These are phyloP conservation scores for Gadopsis bispinosus DNA, from an alignment of 2,797 vertebrate species.

Conservation along the genomic window DNA sequence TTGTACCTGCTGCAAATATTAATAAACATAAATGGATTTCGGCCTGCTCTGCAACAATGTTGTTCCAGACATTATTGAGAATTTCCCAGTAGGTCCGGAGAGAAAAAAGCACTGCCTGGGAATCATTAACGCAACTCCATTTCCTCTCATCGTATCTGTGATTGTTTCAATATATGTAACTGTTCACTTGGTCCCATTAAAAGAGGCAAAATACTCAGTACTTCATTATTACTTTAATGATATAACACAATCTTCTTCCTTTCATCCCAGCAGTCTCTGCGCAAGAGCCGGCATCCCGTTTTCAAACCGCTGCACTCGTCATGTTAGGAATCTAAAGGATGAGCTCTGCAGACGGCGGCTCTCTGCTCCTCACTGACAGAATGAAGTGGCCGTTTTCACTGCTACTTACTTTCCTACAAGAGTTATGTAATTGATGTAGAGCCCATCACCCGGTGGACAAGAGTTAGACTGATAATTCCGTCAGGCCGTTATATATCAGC, in stretches of 20 bases:
- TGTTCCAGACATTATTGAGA: neutral
- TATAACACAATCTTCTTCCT: slow-evolving; percentile 4
- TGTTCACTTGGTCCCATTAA: slow-evolving; percentile 12
- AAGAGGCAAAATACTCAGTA: slow-evolving; percentile 13
- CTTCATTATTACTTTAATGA: slow-evolving; percentile 18
- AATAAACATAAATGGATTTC: slow-evolving; percentile 10
- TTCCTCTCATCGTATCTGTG: neutral
- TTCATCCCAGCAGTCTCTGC: slow-evolving; percentile 4
- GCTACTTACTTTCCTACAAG: slow-evolving; percentile 34
- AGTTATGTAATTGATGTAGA: slow-evolving; percentile 42
- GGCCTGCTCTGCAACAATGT: neutral
- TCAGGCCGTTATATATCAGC: neutral
- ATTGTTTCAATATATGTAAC: neutral
- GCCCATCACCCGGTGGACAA: neutral
- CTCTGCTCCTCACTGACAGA: slow-evolving; percentile 11
- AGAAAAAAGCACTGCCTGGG: neutral
- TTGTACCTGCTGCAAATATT: slow-evolving; percentile 22
- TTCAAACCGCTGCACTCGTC: slow-evolving; percentile 3
- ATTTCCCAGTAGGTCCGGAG: neutral
- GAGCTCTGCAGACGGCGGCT: slow-evolving; percentile 24
- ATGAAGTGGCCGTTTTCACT: slow-evolving; percentile 41
- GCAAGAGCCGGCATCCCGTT: neutral
- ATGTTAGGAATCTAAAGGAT: slow-evolving; percentile 38
- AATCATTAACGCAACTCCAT: slow-evolving; percentile 12
- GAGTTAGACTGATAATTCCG: neutral